These are phyloP conservation scores for Lacerta agilis DNA, from an alignment of 2,797 vertebrate genomes.

Conservation along the genomic window DNA sequence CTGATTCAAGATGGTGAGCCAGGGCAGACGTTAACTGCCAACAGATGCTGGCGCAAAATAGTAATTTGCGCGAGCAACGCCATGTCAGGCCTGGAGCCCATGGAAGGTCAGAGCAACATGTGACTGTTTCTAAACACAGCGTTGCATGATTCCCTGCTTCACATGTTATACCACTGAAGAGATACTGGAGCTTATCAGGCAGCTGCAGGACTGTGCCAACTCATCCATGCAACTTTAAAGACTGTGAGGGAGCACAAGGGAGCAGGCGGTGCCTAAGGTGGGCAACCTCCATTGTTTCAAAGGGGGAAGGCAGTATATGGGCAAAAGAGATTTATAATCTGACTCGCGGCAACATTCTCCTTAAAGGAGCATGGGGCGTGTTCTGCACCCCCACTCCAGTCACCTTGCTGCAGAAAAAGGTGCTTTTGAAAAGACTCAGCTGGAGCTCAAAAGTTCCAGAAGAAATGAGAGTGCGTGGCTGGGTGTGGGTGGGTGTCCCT, in stretches of 20 bases:
- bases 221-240: neutral
- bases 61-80: neutral
- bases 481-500: neutral
- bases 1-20: neutral
- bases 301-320: neutral
- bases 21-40: neutral
- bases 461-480: neutral
- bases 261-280: neutral
- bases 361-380: neutral
- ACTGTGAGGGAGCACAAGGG: neutral
- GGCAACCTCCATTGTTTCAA: neutral
- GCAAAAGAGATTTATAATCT: neutral
- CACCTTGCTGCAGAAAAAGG: neutral
- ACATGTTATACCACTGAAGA: too few species aligned
- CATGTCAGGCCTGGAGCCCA: too few species aligned
- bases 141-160: neutral
- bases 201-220: neutral
- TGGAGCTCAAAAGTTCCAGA: neutral
- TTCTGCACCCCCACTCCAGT: neutral
- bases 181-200: neutral
- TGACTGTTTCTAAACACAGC: neutral
- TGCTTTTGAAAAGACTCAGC: neutral
- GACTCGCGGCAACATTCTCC: neutral
- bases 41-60: neutral
- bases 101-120: neutral